Evolutionary conservation across 2,797 vertebrate species (phyloP).

Genomic region (Amazonetta brasiliensis): DNA sequence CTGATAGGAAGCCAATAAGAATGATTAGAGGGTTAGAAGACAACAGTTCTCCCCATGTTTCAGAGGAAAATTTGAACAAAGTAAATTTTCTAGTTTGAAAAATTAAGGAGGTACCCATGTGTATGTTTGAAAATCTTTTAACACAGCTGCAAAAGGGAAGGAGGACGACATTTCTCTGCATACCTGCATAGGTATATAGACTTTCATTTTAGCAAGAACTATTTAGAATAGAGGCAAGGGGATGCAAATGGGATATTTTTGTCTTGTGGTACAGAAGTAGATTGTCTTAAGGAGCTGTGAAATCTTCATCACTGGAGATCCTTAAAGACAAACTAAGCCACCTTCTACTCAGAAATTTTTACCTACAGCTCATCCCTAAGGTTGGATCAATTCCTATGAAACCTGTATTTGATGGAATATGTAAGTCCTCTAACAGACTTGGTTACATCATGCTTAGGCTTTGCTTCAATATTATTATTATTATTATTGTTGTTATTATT

Average conservation of each 20-base stretch:
- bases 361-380: neutral
- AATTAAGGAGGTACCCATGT: neutral
- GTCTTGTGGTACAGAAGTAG: neutral
- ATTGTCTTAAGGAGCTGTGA: neutral
- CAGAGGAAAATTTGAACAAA: neutral
- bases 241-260: neutral
- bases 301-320: neutral
- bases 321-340: neutral
- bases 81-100: neutral
- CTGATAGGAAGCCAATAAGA: neutral
- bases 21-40: neutral
- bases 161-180: neutral
- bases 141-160: neutral
- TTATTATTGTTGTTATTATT: no score
- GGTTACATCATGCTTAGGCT: neutral
- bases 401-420: neutral
- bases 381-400: neutral
- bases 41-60: neutral
- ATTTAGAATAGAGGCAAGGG: neutral
- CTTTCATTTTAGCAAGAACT: neutral
- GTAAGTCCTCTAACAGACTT: neutral
- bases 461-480: neutral
- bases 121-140: neutral
- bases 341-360: neutral
- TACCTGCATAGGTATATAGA: neutral